Base-by-base conservation (phyloP, 2,113 vertebrate genomes). In the Probosciger aterrimus region DNA sequence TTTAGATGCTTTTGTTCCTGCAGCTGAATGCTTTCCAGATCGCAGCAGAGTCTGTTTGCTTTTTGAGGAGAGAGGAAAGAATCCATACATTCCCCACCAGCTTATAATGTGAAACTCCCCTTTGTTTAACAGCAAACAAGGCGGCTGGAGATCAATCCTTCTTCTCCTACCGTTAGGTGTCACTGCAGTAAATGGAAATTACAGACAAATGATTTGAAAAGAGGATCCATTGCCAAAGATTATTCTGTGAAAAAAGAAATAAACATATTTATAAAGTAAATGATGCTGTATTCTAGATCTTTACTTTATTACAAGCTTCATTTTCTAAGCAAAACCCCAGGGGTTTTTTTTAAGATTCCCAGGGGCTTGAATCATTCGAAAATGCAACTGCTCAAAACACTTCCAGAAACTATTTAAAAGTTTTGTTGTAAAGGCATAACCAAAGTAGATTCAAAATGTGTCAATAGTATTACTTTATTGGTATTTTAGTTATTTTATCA, bases 161-260 rank as follows among this genome's bases (percentile, higher is more conserved):
- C 96, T 83, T 93, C 87, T 93, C 63, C 82, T 74, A 92, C 97
- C 96, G 86, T 97, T 97, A 96, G 97, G 95, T 97, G 97, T 96
- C 97, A 97, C 96, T 96, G 96, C 95, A 95, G 95, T 71, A 97
- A 97, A 94, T 96, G 80, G 95, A 96, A 96, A 97, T 95, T 67
- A 81, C 88, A 90, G 86, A 94, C 85, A 94, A 97, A 96, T 70
- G 65, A 31, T 77, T 88, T 92, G 88, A 85, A 96, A 96, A 81
- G 90, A 80, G 73, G 39, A 92, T 69, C 37, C 27, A 35, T 47
- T 43, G 47, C 76, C 88, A 87, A 89, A 94, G 91, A 86, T 83
- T 88, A 46, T 86, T 91, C 78, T 52, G 44, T 37, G 74, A 92
- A 57, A 41, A 86, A 62, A 87, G 1, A 78, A 94, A 83, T 37